Percentiles rank a stretch among this genome's conserved stretches.
Evolutionary conservation across 2,888 invertebrate species (phyloP).

Genomic region (Candidula unifasciata): DNA sequence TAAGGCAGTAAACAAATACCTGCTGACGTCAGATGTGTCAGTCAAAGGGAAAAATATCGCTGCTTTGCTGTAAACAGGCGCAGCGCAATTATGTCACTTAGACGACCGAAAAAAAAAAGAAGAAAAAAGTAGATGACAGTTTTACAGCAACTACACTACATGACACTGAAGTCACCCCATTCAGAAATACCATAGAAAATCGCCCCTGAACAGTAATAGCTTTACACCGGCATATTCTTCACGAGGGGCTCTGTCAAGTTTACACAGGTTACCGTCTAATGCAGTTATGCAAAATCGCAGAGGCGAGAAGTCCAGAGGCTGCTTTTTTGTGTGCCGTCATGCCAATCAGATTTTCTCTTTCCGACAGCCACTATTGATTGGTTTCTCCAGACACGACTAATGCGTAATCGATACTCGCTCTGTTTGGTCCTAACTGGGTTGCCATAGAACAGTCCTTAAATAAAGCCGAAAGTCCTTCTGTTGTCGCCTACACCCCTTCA

Average conservation of each 20-base stretch:
- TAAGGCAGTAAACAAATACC: too few species aligned
- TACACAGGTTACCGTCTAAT: background rate
- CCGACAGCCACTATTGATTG: conserved; percentile 17
- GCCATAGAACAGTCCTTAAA: background rate
- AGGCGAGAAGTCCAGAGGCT: background rate
- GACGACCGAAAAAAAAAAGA: too few species aligned
- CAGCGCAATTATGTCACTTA: too few species aligned
- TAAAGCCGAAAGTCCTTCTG: background rate
- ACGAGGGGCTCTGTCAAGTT: background rate
- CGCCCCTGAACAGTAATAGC: background rate
- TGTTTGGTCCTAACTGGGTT: background rate
- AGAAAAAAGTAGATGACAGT: too few species aligned
- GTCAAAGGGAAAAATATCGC: too few species aligned
- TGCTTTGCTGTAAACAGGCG: too few species aligned
- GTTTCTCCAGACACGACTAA: conserved; percentile 35
- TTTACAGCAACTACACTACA: background rate
- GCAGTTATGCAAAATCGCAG: background rate
- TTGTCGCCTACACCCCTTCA: background rate
- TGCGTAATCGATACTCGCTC: conserved; percentile 26
- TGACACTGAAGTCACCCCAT: background rate
- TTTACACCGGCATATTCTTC: background rate
- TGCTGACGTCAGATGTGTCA: too few species aligned
- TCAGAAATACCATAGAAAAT: background rate
- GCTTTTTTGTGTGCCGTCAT: background rate
- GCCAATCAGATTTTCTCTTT: conserved; percentile 27